Evolutionary conservation across 1,140 invertebrate genomes (phyloP).

Genomic region (Orius insidiosus): DNA sequence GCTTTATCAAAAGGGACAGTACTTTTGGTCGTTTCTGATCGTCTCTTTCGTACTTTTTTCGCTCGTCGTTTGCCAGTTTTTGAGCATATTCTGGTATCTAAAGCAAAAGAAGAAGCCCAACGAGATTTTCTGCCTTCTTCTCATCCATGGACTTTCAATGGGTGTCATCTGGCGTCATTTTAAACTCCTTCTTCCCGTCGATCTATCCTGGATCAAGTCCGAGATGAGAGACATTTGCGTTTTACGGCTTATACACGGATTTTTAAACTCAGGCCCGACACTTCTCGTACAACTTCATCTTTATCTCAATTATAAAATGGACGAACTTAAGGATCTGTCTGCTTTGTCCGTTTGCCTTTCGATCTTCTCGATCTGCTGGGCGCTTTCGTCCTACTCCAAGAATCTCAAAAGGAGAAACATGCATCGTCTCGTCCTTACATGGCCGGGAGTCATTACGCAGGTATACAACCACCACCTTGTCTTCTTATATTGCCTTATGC

Average conservation of each 20-base stretch:
- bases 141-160: slow-evolving; percentile 15
- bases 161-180: slow-evolving; percentile 78
- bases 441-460: slow-evolving; percentile 75
- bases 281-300: slow-evolving; percentile 66
- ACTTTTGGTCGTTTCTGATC: no score
- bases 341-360: slow-evolving; percentile 65
- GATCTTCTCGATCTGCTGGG: slow-evolving; percentile 75
- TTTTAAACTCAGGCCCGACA: slow-evolving; percentile 74
- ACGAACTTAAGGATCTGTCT: slow-evolving; percentile 52
- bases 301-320: slow-evolving; percentile 30
- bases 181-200: slow-evolving; percentile 69
- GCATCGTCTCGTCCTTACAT: slow-evolving; percentile 66
- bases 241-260: slow-evolving; percentile 67
- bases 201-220: slow-evolving; percentile 61
- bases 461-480: no score
- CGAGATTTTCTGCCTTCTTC: no score
- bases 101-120: no score
- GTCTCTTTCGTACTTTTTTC: no score
- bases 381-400: slow-evolving; percentile 76
- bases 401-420: slow-evolving; percentile 64
- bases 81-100: no score
- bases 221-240: slow-evolving; percentile 59
- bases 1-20: slow-evolving; percentile 43
- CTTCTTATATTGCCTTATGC: no score
- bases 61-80: no score